phyloP scores from a whole-genome alignment of 1,140 invertebrate species.

The Camponotus vicinus region DNA sequence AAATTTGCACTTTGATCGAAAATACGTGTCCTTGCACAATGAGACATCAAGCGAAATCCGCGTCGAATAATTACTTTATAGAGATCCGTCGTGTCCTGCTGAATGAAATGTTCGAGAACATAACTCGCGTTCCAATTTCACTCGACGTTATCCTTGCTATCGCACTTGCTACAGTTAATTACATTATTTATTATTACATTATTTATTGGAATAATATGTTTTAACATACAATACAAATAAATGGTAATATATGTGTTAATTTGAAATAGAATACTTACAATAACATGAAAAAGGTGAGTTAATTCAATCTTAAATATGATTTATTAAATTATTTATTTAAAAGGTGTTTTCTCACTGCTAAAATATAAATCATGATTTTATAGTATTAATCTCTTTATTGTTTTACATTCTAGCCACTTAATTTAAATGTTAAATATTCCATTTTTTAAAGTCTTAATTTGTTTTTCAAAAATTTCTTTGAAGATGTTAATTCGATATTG shows the following conservation, averaged over 20 bases:
- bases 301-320: neutral
- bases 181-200: slow-evolving; percentile 10
- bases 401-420: neutral
- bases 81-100: slow-evolving; percentile 22
- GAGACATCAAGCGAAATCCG: slow-evolving; percentile 28
- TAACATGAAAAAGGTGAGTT: neutral
- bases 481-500: no score
- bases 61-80: slow-evolving; percentile 53
- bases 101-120: slow-evolving; percentile 50
- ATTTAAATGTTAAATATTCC: neutral
- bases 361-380: slow-evolving; percentile 17
- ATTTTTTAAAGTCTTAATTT: neutral
- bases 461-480: no score
- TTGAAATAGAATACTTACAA: neutral
- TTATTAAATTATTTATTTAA: neutral
- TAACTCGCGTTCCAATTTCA: slow-evolving; percentile 31
- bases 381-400: neutral
- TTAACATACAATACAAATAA: neutral
- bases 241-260: neutral
- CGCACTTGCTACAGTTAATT: neutral
- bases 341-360: neutral
- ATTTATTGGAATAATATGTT: slow-evolving; percentile 35
- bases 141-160: neutral
- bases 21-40: slow-evolving; percentile 38
- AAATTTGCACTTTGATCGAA: slow-evolving; percentile 64